These are phyloP conservation scores for Aptenodytes forsteri DNA, from an alignment of 2,113 vertebrate genomes.

Conservation along the genomic window DNA sequence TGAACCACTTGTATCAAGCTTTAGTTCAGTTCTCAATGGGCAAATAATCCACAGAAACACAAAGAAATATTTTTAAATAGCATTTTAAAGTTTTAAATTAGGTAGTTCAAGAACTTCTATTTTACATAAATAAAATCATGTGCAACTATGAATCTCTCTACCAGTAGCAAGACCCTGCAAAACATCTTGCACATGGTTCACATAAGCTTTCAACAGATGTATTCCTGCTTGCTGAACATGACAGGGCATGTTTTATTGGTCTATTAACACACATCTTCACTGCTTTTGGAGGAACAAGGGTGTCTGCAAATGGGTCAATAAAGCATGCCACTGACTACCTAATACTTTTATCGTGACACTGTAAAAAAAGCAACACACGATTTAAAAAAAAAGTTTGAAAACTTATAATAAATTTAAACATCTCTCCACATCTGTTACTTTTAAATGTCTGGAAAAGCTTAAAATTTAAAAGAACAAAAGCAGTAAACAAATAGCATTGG, in stretches of 20 bases:
- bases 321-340: conserved; percentile 10
- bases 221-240: conserved; percentile 60
- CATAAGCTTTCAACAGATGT: conserved; percentile 58
- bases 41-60: conserved; percentile 16
- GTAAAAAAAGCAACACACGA: not conserved
- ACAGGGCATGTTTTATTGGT: conserved; percentile 61
- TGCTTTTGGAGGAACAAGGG: conserved; percentile 42
- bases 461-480: conserved; percentile 17
- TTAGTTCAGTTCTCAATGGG: not conserved
- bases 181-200: conserved; percentile 42
- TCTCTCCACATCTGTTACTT: conserved; percentile 23
- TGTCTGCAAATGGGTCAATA: conserved; percentile 52
- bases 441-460: not conserved
- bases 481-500: not conserved
- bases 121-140: conserved; percentile 46
- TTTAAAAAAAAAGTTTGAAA: not conserved
- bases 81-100: conserved; percentile 33
- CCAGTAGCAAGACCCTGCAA: conserved; percentile 30
- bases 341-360: not conserved
- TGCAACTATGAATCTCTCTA: conserved; percentile 39
- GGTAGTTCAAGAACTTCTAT: conserved; percentile 33
- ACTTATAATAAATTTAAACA: not conserved
- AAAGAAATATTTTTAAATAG: conserved; percentile 28
- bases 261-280: conserved; percentile 49
- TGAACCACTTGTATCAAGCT: conserved; percentile 12